Percentiles rank a stretch among this genome's conserved stretches.
Evolutionary conservation across 2,888 invertebrate genomes (phyloP).

Genomic region (Zelleria hepariella): DNA sequence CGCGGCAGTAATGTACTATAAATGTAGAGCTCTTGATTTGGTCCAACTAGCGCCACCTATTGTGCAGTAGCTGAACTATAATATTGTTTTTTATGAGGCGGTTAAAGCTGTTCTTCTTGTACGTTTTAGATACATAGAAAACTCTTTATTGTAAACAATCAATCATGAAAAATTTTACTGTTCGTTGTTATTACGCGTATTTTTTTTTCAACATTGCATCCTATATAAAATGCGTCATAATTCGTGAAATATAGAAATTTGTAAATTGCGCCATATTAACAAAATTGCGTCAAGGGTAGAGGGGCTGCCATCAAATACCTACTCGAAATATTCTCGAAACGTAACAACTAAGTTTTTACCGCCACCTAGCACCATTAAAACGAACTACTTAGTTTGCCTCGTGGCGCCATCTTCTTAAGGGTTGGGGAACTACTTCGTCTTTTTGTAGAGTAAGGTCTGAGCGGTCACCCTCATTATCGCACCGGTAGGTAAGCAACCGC

Average conservation of each 20-base stretch:
- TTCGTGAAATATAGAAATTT: no score
- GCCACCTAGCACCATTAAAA: conserved; percentile 23
- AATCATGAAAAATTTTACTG: no score
- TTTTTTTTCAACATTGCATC: no score
- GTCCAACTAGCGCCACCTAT: conserved; percentile 33
- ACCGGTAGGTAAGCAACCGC: background rate
- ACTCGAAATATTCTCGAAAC: background rate
- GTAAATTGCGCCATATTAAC: no score
- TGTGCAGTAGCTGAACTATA: conserved; percentile 31
- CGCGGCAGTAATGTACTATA: no score
- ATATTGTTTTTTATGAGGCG: background rate
- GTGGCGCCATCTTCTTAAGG: conserved; percentile 20
- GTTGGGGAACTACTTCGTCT: conserved; percentile 15
- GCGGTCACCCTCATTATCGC: background rate
- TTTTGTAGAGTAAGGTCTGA: background rate
- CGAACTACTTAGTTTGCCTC: conserved; percentile 11
- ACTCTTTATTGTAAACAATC: no score
- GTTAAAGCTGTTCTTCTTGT: no score
- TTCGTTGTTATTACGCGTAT: no score
- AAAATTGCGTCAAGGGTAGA: no score
- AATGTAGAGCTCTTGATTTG: background rate
- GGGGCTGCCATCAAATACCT: no score
- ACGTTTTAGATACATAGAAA: no score
- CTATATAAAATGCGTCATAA: no score
- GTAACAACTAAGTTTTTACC: conserved; percentile 5